Evolutionary conservation across 2,797 vertebrate genomes (phyloP), one percentile per base, ranked within the genome.

Genomic region (Phyllotis vaccarum): DNA sequence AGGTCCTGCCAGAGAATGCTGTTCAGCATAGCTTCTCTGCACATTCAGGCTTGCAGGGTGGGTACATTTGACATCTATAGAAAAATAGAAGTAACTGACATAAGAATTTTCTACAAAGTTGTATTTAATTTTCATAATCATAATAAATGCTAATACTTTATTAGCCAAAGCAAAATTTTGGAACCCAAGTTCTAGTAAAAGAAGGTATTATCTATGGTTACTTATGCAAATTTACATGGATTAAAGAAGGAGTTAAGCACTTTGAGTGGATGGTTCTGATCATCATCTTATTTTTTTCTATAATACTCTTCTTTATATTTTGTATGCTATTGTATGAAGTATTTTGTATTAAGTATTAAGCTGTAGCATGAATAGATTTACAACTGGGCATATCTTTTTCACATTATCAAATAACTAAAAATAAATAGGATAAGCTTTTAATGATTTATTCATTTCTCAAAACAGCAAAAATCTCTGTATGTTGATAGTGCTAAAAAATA

Each of bases 191-290:
- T n/a, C 29, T 22, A 54, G 9, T 16, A 70, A 13, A 62, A 37
- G 11, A 75, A 54, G 40, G 3, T 58, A 4, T 40, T 40, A 17
- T 52, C 3, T 5, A 34, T 5, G 5, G 24, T 66, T 81, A 19
- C 11, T 8, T 52, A 46, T 1, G 2, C 0, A 9, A 13, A 60
- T 58, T 9, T 1, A 9, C 4, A 16, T 17, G 22, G 9, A 31
- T 76, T 34, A 22, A 68, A n/a, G 2, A 2, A 78, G n/a, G 34
- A 78, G 58, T 66, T 85, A 10, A 34, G 8, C 19, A 64, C 3
- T 64, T 66, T 46, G 17, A 85, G 31, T 34, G 3, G 2, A 83
- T 64, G 19, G 6, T 49, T 66, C 6, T 22, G 9, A 31, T 82
- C 56, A 85, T 11, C 11, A 4, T 7, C 10, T 21, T 5, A 4